These are phyloP conservation scores for Germaria angustata DNA, from an alignment of 2,888 invertebrate species.

Conservation along the genomic window DNA sequence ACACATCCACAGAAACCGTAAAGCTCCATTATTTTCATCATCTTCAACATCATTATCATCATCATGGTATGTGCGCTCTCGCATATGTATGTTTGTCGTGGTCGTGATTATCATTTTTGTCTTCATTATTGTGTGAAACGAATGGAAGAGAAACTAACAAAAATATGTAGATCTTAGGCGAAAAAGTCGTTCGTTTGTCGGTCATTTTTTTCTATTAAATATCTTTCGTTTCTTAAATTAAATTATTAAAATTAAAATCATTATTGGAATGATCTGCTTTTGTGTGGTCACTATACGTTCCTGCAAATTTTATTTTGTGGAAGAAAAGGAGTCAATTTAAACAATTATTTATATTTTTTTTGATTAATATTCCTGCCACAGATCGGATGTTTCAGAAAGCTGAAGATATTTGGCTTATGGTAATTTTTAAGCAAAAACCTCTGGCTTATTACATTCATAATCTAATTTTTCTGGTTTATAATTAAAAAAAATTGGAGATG, in stretches of 20 bases:
- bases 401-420: not conserved
- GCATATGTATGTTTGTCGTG: not conserved
- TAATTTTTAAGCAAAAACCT: no score
- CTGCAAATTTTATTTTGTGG: not conserved
- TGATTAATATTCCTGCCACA: not conserved
- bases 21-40: slow-evolving; percentile 56
- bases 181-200: not conserved
- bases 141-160: slow-evolving; percentile 8
- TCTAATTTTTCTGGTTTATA: no score
- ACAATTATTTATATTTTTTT: not conserved
- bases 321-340: not conserved
- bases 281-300: not conserved
- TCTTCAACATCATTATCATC: slow-evolving; percentile 6
- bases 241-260: not conserved
- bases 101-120: slow-evolving; percentile 15
- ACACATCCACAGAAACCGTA: slow-evolving; percentile 64
- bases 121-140: slow-evolving; percentile 21
- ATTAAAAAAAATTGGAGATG: no score
- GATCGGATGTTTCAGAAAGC: not conserved
- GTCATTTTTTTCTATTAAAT: not conserved
- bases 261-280: not conserved
- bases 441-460: no score
- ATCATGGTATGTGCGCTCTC: no score
- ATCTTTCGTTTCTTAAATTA: not conserved
- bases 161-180: slow-evolving; percentile 2